Evolutionary conservation across 2,113 vertebrate genomes (phyloP), one percentile per base, ranked within the genome.

Genomic region (Istiophorus platypterus): DNA sequence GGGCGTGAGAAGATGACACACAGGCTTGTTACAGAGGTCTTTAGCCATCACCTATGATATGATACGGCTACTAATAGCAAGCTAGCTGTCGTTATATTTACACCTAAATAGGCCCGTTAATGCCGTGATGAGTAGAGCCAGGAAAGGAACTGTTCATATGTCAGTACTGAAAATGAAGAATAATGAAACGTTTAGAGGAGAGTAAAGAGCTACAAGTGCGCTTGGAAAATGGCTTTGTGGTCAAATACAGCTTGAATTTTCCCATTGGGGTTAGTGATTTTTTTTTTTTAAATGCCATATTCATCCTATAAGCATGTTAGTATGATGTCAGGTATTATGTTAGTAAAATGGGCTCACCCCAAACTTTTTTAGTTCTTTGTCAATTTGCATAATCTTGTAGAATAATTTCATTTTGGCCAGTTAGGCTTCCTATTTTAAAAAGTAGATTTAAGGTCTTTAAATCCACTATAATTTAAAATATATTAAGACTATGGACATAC

Each of bases 91-190:
- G 81, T 92, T 91, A 88, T 93, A 91, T 93, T 93, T 92, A 88
- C 89, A 90, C 89, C 82, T 80, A 86, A 93, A 90, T 84, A 86
- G 92, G 92, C 92, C 92, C 89, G 80, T 80, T 72, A 83, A 81
- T 91, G 80, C 82, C 80, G 84, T 80, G 85, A 88, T 85, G 88
- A 86, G 80, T 59, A 42, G 78, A 85, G 91, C 75, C 81, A 89
- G 78, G 76, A 84, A 80, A 92, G 92, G 92, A 93, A 93, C 93
- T 94, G 93, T 94, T 93, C 93, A 90, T 90, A 54, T 88, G 72
- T 88, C 88, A 74, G 92, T 93, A 80, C 93, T 94, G 92, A 94
- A 94, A 86, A 92, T 81, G 66, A 83, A 82, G 64, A 86, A 87
- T 77, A 78, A 86, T 85, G 70, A 67, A 79, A 87, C 49, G 68